Evolutionary conservation across 2,888 invertebrate genomes (phyloP).

Genomic region (Luffia ferchaultella): DNA sequence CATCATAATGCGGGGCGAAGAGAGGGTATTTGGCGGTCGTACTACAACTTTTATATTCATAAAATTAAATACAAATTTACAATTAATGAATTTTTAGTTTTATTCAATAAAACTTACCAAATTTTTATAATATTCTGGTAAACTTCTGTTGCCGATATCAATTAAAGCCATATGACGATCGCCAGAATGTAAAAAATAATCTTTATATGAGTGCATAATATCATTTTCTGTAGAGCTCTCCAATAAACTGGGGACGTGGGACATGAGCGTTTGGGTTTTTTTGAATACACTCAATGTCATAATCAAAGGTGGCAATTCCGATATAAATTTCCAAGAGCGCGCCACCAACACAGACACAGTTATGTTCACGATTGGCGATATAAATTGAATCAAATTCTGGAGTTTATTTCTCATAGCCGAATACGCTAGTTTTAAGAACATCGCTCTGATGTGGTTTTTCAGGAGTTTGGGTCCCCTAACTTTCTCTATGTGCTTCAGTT

Average conservation of each 20-base stretch:
- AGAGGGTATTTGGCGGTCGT: too few species aligned
- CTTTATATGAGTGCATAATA: constrained; percentile 36
- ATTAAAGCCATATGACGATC: constrained; percentile 33
- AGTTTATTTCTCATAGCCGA: constrained; percentile 47
- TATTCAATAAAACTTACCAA: constrained; percentile 45
- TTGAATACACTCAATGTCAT: constrained; percentile 55
- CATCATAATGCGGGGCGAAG: too few species aligned
- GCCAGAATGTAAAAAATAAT: constrained; percentile 33
- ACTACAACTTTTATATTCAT: too few species aligned
- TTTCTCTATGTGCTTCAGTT: constrained; percentile 39
- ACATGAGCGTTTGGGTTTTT: constrained; percentile 39
- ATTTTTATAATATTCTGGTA: constrained; percentile 48
- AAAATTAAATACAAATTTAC: too few species aligned
- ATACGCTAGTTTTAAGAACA: constrained; percentile 48
- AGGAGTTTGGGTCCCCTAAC: constrained; percentile 43
- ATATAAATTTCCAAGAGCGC: constrained; percentile 51
- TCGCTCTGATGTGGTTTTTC: constrained; percentile 49
- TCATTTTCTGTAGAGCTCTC: constrained; percentile 27
- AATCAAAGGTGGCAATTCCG: constrained; percentile 67
- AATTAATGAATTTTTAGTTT: too few species aligned
- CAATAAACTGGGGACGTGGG: constrained; percentile 18
- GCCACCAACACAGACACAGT: constrained; percentile 46
- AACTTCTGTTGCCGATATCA: constrained; percentile 36
- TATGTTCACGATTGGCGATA: constrained; percentile 52
- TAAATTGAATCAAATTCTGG: constrained; percentile 44